These are phyloP conservation scores for Tetrao urogallus DNA, from an alignment of 2,113 vertebrate species.

Conservation along the genomic window DNA sequence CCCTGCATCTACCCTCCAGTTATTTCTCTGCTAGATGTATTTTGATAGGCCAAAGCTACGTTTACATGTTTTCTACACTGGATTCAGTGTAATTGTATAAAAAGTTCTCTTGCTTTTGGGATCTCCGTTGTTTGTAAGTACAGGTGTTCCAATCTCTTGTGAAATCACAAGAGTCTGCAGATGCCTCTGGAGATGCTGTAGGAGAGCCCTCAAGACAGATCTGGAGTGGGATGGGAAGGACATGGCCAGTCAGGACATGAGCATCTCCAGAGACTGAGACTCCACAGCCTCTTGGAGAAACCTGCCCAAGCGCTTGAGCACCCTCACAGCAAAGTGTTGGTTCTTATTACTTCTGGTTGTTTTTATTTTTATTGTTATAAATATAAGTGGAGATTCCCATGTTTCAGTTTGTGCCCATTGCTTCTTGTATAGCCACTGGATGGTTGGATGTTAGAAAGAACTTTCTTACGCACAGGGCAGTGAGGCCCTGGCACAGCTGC, in stretches of 20 bases:
- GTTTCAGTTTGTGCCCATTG: neutral
- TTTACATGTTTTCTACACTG: neutral
- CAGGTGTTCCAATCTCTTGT: neutral
- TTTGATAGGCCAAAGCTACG: neutral
- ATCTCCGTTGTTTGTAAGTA: neutral
- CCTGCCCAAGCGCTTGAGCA: neutral
- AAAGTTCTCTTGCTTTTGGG: neutral
- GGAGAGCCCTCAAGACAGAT: neutral
- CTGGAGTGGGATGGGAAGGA: neutral
- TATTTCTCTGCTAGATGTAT: no score
- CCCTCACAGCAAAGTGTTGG: neutral
- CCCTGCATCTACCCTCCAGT: no score
- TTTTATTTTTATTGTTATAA: neutral
- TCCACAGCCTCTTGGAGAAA: neutral
- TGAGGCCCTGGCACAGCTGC: no score
- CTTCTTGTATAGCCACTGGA: neutral
- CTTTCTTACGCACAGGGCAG: no score
- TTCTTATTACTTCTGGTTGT: no score
- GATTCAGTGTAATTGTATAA: neutral
- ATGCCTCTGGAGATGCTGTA: neutral
- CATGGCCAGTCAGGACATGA: neutral
- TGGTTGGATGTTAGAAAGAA: no score
- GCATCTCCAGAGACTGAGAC: neutral
- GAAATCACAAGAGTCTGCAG: fast-evolving
- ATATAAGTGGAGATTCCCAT: neutral